Base-by-base conservation (phyloP, 2,797 vertebrate genomes). In the Peromyscus eremicus region DNA sequence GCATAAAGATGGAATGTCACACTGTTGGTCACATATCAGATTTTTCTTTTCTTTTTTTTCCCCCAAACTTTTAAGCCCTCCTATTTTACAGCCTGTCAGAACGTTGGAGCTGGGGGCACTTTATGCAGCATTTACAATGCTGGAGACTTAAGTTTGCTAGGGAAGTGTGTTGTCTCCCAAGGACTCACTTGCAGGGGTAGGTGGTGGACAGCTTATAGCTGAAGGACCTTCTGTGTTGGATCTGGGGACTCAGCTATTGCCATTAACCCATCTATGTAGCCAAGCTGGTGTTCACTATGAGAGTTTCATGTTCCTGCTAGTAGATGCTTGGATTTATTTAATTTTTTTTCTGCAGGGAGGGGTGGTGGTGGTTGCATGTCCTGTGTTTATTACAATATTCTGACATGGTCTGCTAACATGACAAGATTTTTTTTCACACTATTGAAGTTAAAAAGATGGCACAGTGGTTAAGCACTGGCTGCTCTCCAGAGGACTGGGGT, bases 21-120 rank as follows among this genome's bases (percentile, higher is more conserved):
- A 34, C 57, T 1, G 2, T 85, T 85, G 29, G 19, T 68, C n/a
- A 52, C 64, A n/a, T 19, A 85, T 23, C 43, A 85, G 19, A 23
- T 14, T 46, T 25, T 21, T 25, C 40, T 32, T 27, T 1, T 17
- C 27, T 17, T 23, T 8, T 2, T 3, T 3, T 23, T 3, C 3
- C 7, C 2, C 6, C 27, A 21, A 57, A 43, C 3, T 84, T 46
- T 12, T 70, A 52, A 86, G 64, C 49, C 16, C 29, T 73, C 37
- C n/a, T 37, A 6, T 55, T 40, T 73, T 40, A 55, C 49, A 73
- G 25, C 14, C 10, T 37, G 49, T 70, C n/a, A 55, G 34, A 37
- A 55, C 8, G 11, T 55, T 86, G 66, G 46, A 55, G 66, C 21
- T 52, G 13, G 64, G 34, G 55, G 23, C 32, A 8, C 21, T 85